These are phyloP conservation scores for Apis mellifera DNA, from an alignment of 1,140 invertebrate genomes.

Conservation along the genomic window DNA sequence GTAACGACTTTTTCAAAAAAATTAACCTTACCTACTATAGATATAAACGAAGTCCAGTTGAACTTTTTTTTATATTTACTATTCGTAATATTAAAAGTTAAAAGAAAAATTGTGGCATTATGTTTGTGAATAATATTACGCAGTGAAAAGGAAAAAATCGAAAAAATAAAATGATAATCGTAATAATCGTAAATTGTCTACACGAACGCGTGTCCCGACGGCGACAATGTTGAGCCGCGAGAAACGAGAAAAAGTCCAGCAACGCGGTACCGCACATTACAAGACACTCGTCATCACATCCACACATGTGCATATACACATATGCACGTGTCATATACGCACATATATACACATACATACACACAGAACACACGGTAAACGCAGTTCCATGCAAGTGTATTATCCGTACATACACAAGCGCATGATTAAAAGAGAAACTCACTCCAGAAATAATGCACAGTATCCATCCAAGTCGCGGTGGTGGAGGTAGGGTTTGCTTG, in stretches of 20 bases:
- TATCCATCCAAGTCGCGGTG: constrained; percentile 79
- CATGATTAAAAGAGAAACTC: constrained; percentile 71
- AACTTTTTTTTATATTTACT: neutral
- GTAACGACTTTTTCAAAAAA: neutral
- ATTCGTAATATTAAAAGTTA: neutral
- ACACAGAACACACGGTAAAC: neutral
- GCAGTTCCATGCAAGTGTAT: constrained; percentile 3
- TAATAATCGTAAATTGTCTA: constrained; percentile 12
- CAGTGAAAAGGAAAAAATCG: neutral
- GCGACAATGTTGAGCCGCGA: neutral
- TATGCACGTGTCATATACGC: neutral
- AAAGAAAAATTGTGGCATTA: neutral
- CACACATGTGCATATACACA: neutral
- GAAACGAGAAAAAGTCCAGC: constrained; percentile 8
- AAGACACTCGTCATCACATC: constrained; percentile 13
- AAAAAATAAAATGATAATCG: neutral
- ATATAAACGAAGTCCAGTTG: too few species aligned
- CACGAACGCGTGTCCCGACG: constrained; percentile 35
- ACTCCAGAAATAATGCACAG: constrained; percentile 82
- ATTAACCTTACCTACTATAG: too few species aligned
- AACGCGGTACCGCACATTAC: neutral
- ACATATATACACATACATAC: neutral
- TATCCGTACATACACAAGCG: neutral
- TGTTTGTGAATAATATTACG: neutral
- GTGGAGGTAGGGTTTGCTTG: constrained; percentile 44